Evolutionary conservation across 2,888 invertebrate species (phyloP).

Genomic region (Globia sparganii): DNA sequence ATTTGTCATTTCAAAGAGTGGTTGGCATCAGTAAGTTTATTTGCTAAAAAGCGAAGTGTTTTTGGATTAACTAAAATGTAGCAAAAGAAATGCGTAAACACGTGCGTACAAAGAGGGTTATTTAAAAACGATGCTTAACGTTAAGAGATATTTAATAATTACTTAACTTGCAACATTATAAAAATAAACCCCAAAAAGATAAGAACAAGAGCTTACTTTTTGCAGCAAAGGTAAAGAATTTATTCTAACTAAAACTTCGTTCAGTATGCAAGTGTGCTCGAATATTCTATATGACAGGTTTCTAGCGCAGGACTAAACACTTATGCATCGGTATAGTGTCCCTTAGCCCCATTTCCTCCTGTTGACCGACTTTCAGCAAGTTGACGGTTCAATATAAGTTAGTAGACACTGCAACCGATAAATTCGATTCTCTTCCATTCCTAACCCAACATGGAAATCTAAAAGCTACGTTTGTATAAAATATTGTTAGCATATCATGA

Average conservation of each 20-base stretch:
- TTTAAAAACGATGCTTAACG: too few species aligned
- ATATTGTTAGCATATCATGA: slow-evolving; percentile 25
- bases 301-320: slow-evolving; percentile 18
- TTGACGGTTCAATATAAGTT: slow-evolving; percentile 32
- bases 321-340: neutral
- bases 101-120: too few species aligned
- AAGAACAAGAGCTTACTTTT: neutral
- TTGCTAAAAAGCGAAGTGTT: too few species aligned
- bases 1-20: neutral
- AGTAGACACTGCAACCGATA: slow-evolving; percentile 13
- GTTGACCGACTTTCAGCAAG: slow-evolving; percentile 28
- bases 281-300: neutral
- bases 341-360: neutral
- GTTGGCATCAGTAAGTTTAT: too few species aligned
- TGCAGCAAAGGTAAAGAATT: neutral
- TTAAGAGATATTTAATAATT: too few species aligned
- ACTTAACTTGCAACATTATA: too few species aligned
- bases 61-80: too few species aligned
- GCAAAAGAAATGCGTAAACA: too few species aligned
- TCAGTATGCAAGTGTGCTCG: neutral
- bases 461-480: slow-evolving; percentile 21
- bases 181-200: neutral
- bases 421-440: slow-evolving; percentile 19
- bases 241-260: neutral
- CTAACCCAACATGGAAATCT: slow-evolving; percentile 3